Conservation (phyloP, 1,140 invertebrate genomes). For the Mya arenaria region DNA sequence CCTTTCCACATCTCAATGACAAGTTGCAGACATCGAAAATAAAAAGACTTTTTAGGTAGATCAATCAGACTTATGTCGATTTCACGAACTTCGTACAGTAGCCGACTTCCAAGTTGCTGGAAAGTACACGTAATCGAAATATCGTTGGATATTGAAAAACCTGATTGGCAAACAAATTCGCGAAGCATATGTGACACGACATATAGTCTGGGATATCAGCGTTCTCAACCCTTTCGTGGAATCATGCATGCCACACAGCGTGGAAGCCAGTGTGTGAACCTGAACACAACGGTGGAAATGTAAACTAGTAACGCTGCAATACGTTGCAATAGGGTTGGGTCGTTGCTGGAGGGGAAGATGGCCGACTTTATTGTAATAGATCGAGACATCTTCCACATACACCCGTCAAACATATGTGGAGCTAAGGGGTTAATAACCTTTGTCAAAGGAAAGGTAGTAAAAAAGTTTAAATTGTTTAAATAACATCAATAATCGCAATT, state of each 20-base stretch:
- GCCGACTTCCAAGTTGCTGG: constrained; percentile 62
- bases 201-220: constrained; percentile 59
- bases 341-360: constrained; percentile 37
- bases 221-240: constrained; percentile 53
- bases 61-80: constrained; percentile 15
- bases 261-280: constrained; percentile 36
- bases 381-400: constrained; percentile 44
- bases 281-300: constrained; percentile 57
- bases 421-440: too few species aligned
- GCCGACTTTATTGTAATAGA: constrained; percentile 58
- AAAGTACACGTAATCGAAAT: constrained; percentile 29
- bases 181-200: constrained; percentile 33
- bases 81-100: constrained; percentile 33
- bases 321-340: constrained; percentile 52
- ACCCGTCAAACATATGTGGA: too few species aligned
- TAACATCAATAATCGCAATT: too few species aligned
- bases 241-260: constrained; percentile 41
- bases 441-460: too few species aligned
- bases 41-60: constrained; percentile 36
- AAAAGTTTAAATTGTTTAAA: too few species aligned
- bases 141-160: neutral
- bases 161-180: constrained; percentile 34
- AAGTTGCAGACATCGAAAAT: constrained; percentile 35
- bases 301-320: constrained; percentile 55
- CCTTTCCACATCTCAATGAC: constrained; percentile 43